phyloP scores from a whole-genome alignment of 2,113 vertebrate genomes.

The Clarias macrocephalus region DNA sequence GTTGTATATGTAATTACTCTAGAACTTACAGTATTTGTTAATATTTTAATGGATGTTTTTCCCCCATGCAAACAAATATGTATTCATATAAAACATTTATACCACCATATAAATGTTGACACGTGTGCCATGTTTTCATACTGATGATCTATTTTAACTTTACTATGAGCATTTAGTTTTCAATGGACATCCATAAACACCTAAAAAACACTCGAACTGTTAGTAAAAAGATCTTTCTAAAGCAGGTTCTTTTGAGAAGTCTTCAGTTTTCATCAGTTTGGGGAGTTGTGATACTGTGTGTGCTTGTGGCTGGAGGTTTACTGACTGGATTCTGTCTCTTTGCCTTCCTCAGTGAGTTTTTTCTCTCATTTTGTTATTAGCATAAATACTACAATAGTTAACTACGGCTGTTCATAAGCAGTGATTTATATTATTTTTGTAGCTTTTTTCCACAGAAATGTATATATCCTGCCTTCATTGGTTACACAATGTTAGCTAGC shows the following conservation, averaged over 20 bases:
- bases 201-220: background rate
- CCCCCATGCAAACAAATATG: too few species aligned
- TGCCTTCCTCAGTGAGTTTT: background rate
- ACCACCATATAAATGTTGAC: too few species aligned
- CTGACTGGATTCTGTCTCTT: background rate
- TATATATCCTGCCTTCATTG: background rate
- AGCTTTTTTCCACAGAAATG: background rate
- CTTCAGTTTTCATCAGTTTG: background rate
- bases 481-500: background rate
- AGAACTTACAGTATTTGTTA: too few species aligned
- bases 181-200: background rate
- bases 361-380: background rate
- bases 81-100: too few species aligned
- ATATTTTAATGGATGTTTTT: too few species aligned
- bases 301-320: background rate
- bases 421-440: background rate
- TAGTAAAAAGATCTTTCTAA: background rate
- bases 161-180: too few species aligned
- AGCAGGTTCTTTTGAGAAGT: background rate
- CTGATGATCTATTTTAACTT: too few species aligned
- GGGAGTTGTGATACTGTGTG: background rate
- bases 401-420: background rate
- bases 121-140: too few species aligned
- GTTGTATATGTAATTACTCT: too few species aligned
- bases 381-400: background rate